These are phyloP conservation scores for Gadus chalcogrammus DNA, from an alignment of 2,113 vertebrate genomes.

Conservation along the genomic window DNA sequence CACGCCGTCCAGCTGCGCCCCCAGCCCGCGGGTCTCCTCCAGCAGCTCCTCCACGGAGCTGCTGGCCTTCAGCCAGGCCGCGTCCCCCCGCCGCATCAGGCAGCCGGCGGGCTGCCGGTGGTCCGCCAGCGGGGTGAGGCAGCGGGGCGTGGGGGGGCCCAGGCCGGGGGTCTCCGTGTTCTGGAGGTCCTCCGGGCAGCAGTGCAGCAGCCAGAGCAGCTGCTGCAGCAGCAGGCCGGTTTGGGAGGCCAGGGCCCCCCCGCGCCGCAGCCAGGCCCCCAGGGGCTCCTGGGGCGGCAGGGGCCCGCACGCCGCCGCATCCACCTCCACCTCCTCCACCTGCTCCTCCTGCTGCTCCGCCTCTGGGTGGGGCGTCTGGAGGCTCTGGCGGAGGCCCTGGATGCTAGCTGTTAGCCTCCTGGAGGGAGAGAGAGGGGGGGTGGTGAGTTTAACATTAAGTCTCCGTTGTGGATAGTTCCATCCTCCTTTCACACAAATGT, in stretches of 20 bases:
- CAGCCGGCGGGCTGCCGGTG: conserved; percentile 80
- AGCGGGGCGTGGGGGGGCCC: conserved; percentile 64
- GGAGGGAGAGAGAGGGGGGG: conserved; percentile 8
- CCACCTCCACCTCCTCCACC: conserved; percentile 52
- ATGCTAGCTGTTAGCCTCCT: conserved; percentile 81
- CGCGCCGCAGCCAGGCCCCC: conserved; percentile 73
- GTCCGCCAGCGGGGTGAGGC: conserved; percentile 75
- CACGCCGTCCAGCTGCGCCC: conserved; percentile 74
- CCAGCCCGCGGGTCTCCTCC: conserved; percentile 63
- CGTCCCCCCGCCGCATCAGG: conserved; percentile 77
- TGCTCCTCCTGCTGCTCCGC: conserved; percentile 61
- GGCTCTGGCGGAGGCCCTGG: conserved; percentile 67
- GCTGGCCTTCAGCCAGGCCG: conserved; percentile 74
- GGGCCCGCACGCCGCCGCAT: conserved; percentile 55
- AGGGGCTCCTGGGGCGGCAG: conserved; percentile 84
- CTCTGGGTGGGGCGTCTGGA: conserved; percentile 37
- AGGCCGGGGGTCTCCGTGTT: conserved; percentile 34
- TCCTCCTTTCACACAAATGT: no score
- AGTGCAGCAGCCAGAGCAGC: conserved; percentile 83
- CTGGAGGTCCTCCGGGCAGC: conserved; percentile 78
- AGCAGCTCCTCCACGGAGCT: conserved; percentile 60
- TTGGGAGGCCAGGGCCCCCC: conserved; percentile 78
- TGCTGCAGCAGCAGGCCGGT: conserved; percentile 80
- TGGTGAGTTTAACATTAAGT: no score
- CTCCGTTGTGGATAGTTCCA: no score